Evolutionary conservation across 2,888 invertebrate species (phyloP), one percentile per base, ranked within the genome.

Genomic region (Salpingus planirostris): DNA sequence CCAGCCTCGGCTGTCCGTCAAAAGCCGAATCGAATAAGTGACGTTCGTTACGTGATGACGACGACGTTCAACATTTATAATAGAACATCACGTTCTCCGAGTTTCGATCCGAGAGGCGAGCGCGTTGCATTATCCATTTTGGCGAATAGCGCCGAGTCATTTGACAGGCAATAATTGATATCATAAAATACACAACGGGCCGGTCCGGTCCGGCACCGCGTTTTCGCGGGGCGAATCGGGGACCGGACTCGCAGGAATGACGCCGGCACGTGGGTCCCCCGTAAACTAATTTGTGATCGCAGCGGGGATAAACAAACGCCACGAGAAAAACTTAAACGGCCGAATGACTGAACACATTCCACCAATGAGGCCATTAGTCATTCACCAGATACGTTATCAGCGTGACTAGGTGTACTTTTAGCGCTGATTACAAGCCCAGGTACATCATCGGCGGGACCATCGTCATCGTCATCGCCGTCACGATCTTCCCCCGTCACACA

Each of bases 201-300:
- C n/a, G n/a, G n/a, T n/a, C n/a, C n/a, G n/a, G 50, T 50, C 49
- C 47, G 45, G 31, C 38, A 40, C 42, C 43, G 38, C 41, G 36
- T 43, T 40, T 36, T 32, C 24, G 41, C 40, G 35, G 33, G 42
- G 36, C 38, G 31, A 25, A n/a, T n/a, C n/a, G n/a, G 24, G 33
- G 22, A 31, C 27, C 21, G 13, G 13, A 23, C 7, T 14, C 7
- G 14, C 14, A 22, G 25, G 12, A 18, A 13, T 13, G 25, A 36
- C 29, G 33, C 36, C 29, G 56, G 57, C 56, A 55, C 57, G 57
- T 58, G 58, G 67, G 64, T 63, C 65, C 64, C n/a, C 66, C 67
- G 68, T 67, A 66, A 71, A 69, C 69, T 69, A 72, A 73, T 73
- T 73, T 72, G 71, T 72, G 71, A 67, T 69, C 73, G 60, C 73